Percentiles rank a stretch among this genome's conserved stretches.
Conservation (phyloP, 1,140 invertebrate species). For the Coelopa frigida region DNA sequence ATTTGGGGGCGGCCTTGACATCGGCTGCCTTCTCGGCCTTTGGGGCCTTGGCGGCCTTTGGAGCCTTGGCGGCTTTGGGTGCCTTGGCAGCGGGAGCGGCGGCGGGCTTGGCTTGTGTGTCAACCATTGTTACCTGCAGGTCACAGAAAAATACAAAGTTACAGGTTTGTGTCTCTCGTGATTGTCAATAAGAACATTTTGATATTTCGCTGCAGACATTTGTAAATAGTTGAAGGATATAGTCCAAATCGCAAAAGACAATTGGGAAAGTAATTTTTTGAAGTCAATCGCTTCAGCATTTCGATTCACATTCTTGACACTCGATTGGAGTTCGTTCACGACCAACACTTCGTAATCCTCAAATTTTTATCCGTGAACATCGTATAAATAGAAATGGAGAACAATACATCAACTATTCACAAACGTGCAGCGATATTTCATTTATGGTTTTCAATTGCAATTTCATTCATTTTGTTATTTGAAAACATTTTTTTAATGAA, state of each 20-base stretch:
- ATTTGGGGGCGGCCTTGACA: constrained; percentile 46
- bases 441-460: no score
- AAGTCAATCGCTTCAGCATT: no score
- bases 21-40: constrained; percentile 51
- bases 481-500: constrained; percentile 11
- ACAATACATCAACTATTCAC: no score
- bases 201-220: no score
- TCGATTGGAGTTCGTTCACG: no score
- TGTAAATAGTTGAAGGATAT: no score
- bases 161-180: background rate
- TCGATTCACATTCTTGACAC: no score
- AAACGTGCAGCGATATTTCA: no score
- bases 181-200: background rate
- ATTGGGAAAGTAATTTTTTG: no score
- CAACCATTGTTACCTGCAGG: constrained; percentile 36
- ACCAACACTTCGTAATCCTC: background rate
- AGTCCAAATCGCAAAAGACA: no score
- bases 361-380: constrained; percentile 10
- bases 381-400: no score
- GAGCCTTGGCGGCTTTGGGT: constrained; percentile 52
- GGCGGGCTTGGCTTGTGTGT: constrained; percentile 41
- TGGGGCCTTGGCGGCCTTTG: constrained; percentile 56
- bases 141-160: background rate
- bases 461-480: background rate
- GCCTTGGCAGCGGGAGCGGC: constrained; percentile 49